Conservation (phyloP, 35 echinoderm and acorn worm genomes). For the Diadema setosum region DNA sequence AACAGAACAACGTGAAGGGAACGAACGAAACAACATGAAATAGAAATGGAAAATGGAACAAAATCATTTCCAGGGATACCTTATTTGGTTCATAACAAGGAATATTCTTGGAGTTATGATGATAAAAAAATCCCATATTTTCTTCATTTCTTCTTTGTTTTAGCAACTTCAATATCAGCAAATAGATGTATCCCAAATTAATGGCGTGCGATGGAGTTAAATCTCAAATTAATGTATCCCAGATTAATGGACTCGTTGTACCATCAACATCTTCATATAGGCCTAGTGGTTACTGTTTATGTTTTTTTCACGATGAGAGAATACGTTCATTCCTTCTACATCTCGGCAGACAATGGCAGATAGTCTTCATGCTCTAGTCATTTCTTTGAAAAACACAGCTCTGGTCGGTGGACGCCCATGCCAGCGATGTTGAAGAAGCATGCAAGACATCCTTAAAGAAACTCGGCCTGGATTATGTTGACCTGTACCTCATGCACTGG, state of each 20-base stretch:
- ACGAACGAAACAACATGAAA: no score
- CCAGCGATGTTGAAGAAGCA: slow-evolving; percentile 44
- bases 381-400: background rate
- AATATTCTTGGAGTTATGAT: background rate
- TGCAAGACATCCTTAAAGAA: slow-evolving; percentile 46
- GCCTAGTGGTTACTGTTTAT: background rate
- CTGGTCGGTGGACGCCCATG: slow-evolving; percentile 25
- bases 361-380: background rate
- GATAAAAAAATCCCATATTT: background rate
- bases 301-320: background rate
- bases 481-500: slow-evolving; percentile 69
- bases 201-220: background rate
- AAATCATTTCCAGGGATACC: no score
- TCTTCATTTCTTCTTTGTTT: no score
- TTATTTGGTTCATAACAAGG: background rate
- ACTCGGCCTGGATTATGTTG: slow-evolving; percentile 56
- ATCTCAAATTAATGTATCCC: background rate
- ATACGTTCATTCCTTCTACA: background rate
- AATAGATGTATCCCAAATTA: background rate
- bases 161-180: background rate
- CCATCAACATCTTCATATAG: background rate
- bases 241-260: background rate
- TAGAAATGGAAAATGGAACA: background rate
- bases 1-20: background rate
- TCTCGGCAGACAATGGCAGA: background rate